A percentile compares a stretch with the other conserved stretches of the same genome.
Evolutionary conservation across 2,797 vertebrate genomes (phyloP).

Genomic region (Paguma larvata): DNA sequence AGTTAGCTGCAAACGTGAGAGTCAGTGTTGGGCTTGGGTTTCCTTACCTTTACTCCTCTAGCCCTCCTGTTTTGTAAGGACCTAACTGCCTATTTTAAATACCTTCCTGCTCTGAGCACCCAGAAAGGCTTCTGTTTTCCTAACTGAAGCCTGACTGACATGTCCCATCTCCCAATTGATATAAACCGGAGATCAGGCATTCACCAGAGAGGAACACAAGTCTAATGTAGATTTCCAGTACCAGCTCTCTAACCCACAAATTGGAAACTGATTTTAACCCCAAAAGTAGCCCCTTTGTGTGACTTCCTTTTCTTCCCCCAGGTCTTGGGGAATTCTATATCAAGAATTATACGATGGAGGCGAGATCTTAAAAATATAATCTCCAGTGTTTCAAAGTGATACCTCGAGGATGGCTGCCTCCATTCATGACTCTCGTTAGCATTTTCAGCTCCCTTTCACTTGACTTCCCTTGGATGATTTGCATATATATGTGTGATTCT

Average conservation of each 20-base stretch:
- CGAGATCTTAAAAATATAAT: not conserved
- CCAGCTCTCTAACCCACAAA: not conserved
- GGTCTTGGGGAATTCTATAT: not conserved
- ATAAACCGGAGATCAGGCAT: not conserved
- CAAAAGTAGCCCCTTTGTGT: not conserved
- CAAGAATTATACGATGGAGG: not conserved
- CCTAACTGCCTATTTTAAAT: slow-evolving; percentile 11
- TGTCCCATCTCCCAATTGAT: not conserved
- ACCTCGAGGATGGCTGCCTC: not conserved
- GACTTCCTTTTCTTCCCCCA: not conserved
- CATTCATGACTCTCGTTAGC: not conserved
- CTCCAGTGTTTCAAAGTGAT: not conserved
- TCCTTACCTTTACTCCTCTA: not conserved
- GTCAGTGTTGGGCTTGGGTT: not conserved
- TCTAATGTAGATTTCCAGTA: not conserved
- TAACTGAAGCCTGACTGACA: not conserved
- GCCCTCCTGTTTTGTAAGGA: slow-evolving; percentile 13
- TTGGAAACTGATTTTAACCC: not conserved
- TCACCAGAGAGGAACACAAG: not conserved
- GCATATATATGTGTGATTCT: not conserved
- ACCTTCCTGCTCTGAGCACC: not conserved
- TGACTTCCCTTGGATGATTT: not conserved
- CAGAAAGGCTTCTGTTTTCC: not conserved
- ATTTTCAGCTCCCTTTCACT: not conserved
- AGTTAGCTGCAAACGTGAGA: not conserved